phyloP scores from a whole-genome alignment of 2,888 invertebrate genomes.

The Caenorhabditis zanzibari region DNA sequence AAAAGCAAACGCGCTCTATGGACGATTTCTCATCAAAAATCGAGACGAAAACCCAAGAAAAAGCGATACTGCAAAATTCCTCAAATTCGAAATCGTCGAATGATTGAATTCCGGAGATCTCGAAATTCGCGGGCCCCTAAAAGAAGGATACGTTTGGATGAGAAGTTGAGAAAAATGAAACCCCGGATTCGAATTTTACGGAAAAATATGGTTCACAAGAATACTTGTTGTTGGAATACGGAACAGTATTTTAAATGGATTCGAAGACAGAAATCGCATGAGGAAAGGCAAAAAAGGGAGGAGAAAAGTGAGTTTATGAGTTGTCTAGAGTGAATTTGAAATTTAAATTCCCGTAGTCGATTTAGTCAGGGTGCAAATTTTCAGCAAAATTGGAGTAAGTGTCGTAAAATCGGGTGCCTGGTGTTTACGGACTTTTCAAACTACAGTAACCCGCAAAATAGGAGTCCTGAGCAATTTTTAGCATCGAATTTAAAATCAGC shows the following conservation, averaged over 20 bases:
- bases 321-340: no score
- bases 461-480: no score
- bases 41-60: not conserved
- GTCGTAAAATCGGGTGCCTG: not conserved
- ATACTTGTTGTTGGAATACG: constrained; percentile 9
- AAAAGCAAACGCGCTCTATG: not conserved
- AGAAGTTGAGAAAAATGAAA: not conserved
- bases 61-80: constrained; percentile 5
- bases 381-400: not conserved
- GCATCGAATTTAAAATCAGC: no score
- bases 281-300: not conserved
- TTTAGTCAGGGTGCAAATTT: not conserved
- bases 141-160: not conserved
- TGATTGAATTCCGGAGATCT: constrained; percentile 2
- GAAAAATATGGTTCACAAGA: constrained; percentile 3
- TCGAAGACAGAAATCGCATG: not conserved
- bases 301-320: constrained; percentile 3
- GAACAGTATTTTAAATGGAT: constrained; percentile 3
- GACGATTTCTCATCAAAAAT: not conserved
- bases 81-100: not conserved
- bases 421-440: not conserved
- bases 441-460: no score
- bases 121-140: not conserved
- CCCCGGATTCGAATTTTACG: constrained; percentile 17
- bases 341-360: no score